Percentiles rank a stretch among this genome's conserved stretches.
phyloP scores from a whole-genome alignment of 2,888 invertebrate species.

The Morpho deidamia region DNA sequence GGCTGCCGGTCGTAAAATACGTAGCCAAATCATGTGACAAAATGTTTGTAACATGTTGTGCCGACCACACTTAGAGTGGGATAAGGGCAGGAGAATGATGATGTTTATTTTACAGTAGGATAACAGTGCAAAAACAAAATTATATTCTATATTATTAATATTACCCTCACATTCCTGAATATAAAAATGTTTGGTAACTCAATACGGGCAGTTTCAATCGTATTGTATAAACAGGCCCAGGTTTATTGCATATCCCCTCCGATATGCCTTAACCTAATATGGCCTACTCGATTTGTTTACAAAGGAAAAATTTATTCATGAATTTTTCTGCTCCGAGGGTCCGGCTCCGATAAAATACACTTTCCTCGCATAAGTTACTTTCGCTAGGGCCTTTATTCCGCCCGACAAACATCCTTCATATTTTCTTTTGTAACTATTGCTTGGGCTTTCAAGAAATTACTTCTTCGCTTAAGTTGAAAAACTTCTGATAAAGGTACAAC shows the following conservation, averaged over 20 bases:
- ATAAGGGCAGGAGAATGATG: no score
- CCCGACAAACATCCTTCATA: conserved; percentile 24
- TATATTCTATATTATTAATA: no score
- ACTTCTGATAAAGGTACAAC: not conserved
- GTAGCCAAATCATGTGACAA: no score
- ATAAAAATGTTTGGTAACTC: no score
- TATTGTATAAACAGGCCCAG: conserved; percentile 8
- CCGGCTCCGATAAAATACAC: conserved; percentile 56
- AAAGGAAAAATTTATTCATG: conserved; percentile 77
- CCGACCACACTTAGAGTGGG: no score
- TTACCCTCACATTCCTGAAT: no score
- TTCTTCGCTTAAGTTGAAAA: not conserved
- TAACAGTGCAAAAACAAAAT: no score
- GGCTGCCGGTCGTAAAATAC: no score
- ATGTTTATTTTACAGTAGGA: no score
- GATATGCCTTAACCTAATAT: conserved; percentile 68
- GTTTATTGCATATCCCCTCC: conserved; percentile 25
- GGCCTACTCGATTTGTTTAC: conserved; percentile 72
- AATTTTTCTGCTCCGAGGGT: conserved; percentile 69
- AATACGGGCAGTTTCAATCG: not conserved
- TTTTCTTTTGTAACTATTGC: conserved; percentile 5
- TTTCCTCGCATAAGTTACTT: conserved; percentile 54
- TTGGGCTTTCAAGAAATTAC: not conserved
- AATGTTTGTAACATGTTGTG: no score
- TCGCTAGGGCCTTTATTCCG: conserved; percentile 21